Evolutionary conservation across 2,113 vertebrate species (phyloP).

Genomic region (Tachuris rubrigastra): DNA sequence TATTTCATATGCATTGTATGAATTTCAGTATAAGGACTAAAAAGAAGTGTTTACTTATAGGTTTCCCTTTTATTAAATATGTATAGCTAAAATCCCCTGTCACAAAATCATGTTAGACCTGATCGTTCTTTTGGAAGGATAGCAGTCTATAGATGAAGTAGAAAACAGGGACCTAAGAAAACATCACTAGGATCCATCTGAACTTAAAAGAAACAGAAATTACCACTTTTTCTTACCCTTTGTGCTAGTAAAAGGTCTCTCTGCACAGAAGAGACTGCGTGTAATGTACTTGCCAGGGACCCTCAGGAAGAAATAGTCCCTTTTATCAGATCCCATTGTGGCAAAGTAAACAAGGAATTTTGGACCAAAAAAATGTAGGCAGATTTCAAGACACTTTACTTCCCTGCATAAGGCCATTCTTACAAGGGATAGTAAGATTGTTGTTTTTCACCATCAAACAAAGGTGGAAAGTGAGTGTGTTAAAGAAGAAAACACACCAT

Average conservation of each 20-base stretch:
- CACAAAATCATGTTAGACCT: background rate
- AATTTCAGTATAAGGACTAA: background rate
- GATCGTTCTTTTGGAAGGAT: background rate
- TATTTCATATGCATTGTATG: background rate
- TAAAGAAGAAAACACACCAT: too few species aligned
- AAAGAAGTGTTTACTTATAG: background rate
- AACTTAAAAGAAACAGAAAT: background rate
- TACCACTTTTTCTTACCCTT: background rate
- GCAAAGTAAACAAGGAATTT: background rate
- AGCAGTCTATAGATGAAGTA: background rate
- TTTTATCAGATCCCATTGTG: background rate
- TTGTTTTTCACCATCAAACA: background rate
- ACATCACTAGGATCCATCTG: background rate
- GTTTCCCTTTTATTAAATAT: background rate
- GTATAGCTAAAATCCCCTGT: background rate
- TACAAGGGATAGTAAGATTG: accelerated
- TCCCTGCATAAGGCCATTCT: background rate
- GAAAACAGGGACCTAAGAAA: background rate
- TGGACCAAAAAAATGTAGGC: background rate
- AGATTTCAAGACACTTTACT: background rate
- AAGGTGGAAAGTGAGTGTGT: accelerated
- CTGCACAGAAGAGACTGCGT: background rate
- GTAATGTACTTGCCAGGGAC: background rate
- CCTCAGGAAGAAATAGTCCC: background rate
- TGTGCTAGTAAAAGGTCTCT: background rate